These are phyloP conservation scores for Hypercompe scribonia DNA, from an alignment of 2,888 invertebrate genomes.

Conservation along the genomic window DNA sequence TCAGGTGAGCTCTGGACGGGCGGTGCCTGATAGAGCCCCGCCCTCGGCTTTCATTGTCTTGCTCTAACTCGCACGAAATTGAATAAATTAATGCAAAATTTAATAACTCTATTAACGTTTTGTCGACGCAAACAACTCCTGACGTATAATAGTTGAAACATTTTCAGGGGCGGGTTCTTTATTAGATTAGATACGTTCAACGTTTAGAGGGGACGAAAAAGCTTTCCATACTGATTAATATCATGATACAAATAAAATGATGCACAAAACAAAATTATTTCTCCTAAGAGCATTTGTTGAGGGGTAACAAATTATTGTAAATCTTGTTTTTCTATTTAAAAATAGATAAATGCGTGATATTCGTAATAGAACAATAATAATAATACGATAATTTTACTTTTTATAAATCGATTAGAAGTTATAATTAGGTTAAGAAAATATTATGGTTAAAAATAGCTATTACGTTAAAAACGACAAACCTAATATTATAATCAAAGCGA, in stretches of 20 bases:
- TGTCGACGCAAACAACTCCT: conserved; percentile 79
- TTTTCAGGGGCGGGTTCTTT: conserved; percentile 72
- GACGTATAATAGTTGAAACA: conserved; percentile 75
- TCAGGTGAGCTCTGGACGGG: conserved; percentile 76
- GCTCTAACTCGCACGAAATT: conserved; percentile 70
- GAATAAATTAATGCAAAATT: conserved; percentile 85
- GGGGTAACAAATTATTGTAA: conserved; percentile 14
- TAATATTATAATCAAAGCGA: too few species aligned
- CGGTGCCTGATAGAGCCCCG: conserved; percentile 68
- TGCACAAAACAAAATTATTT: conserved; percentile 46
- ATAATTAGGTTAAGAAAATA: not conserved
- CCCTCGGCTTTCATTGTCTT: conserved; percentile 79
- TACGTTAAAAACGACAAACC: too few species aligned
- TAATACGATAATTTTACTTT: not conserved
- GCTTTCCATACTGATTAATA: conserved; percentile 73
- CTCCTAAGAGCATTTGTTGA: conserved; percentile 29
- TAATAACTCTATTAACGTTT: conserved; percentile 83
- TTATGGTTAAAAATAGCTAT: too few species aligned
- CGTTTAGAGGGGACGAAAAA: conserved; percentile 66
- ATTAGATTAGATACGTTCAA: conserved; percentile 77
- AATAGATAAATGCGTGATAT: not conserved
- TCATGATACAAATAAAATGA: conserved; percentile 55
- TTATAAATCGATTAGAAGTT: not conserved
- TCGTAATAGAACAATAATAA: not conserved
- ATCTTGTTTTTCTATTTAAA: not conserved